Base-by-base conservation (phyloP, 1,140 invertebrate species). In the Hestina assimilis region DNA sequence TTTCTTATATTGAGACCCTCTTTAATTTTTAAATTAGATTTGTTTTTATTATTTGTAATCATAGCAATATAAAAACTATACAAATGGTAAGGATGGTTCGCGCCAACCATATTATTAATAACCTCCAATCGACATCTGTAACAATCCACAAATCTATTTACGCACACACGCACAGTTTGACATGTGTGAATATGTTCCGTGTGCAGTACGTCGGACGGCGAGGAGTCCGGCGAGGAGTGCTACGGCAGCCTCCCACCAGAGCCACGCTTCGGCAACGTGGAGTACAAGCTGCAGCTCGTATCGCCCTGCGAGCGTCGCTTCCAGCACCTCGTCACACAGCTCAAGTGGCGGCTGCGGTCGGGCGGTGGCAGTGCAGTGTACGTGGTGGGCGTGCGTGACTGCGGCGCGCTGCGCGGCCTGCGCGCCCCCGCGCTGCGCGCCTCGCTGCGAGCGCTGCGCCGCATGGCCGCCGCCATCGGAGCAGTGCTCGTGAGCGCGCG, bases 281-380 rank as follows among this genome's bases (percentile, higher is more conserved):
- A 98, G 84, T 98, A 98, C 79, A 98, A 98, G 88, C 82, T 98
- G 38, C 97, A 97, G 76, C 87, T 97, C 48, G 92, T 97, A 2
- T 95, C 93, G 84, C 94, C 95, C 1, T 95, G 95, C 6, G 93
- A 93, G 83, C 92, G 95, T 66, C 89, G 95, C 40, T 96, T 97
- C 77, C 94, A 97, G 83, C 95, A 96, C 83, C 85, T 97, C 20
- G 95, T 97, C 0, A 97, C 96, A 0, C 96, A 94, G 92, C 92
- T 97, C 91, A 96, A 97, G 89, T 97, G 96, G 96, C 90, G 96
- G 8, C 89, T 97, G 5, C 90, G 94, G 0, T 96, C 96, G 72
- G 96, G 96, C 8, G 94, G 95, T 48, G 98, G 98, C 4, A 96
- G 97, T 83, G 97, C 97, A 0, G 96, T 99, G 63, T 99, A 99